Evolutionary conservation across 2,888 invertebrate genomes (phyloP).

Genomic region (Drosophila lutescens): DNA sequence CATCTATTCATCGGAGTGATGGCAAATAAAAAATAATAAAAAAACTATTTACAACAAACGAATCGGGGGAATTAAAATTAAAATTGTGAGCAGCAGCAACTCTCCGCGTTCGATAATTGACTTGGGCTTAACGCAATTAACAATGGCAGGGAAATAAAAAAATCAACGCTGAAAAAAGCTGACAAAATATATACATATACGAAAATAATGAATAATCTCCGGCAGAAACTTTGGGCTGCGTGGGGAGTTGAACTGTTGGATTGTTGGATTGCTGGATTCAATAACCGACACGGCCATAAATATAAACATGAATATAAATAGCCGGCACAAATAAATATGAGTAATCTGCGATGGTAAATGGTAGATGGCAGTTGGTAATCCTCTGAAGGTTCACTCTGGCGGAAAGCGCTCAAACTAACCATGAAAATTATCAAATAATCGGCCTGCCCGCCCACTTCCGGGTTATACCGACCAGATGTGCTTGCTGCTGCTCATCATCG

Average conservation of each 20-base stretch:
- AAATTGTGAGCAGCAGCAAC: constrained; percentile 32
- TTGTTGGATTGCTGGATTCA: constrained; percentile 8
- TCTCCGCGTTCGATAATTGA: constrained; percentile 60
- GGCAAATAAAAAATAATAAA: not conserved
- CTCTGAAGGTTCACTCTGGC: constrained; percentile 43
- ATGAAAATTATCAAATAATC: constrained; percentile 63
- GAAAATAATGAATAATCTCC: constrained; percentile 48
- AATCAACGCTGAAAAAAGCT: constrained; percentile 27
- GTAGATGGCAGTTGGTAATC: constrained; percentile 17
- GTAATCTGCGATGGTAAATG: not conserved
- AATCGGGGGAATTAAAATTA: constrained; percentile 64
- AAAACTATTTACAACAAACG: constrained; percentile 17
- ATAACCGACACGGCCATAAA: constrained; percentile 28
- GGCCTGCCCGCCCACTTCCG: constrained; percentile 48
- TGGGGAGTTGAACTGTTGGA: constrained; percentile 11
- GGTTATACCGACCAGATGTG: constrained; percentile 11
- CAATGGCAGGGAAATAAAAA: constrained; percentile 48
- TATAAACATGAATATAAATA: constrained; percentile 24
- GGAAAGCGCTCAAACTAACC: constrained; percentile 58
- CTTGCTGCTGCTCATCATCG: constrained; percentile 20
- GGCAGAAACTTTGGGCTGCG: constrained; percentile 1
- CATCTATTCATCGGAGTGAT: constrained; percentile 4
- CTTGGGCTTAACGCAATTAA: constrained; percentile 72
- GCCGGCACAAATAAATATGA: constrained; percentile 5
- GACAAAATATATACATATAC: constrained; percentile 40